phyloP scores from a whole-genome alignment of 2,888 invertebrate species.

The Cerceris rybyensis region DNA sequence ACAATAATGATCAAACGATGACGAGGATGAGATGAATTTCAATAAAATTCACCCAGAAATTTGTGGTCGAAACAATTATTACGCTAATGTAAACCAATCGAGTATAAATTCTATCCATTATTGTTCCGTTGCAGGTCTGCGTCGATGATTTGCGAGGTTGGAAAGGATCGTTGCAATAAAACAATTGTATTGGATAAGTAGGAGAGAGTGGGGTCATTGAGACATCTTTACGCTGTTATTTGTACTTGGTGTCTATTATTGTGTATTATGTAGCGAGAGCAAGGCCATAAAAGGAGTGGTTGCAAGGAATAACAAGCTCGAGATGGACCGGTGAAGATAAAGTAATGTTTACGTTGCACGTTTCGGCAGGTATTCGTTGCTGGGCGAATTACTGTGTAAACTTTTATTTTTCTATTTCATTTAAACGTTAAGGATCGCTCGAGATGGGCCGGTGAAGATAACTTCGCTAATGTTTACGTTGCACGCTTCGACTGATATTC shows the following conservation, averaged over 20 bases:
- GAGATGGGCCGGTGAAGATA: background rate
- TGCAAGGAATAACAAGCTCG: constrained; percentile 6
- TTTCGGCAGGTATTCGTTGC: background rate
- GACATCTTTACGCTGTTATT: background rate
- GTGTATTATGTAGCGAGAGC: constrained; percentile 24
- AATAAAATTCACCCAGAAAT: constrained; percentile 30
- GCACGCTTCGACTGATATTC: background rate
- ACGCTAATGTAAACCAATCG: constrained; percentile 20
- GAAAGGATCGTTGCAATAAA: background rate
- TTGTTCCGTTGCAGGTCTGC: too few species aligned
- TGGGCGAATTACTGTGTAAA: background rate
- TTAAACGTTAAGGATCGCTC: background rate
- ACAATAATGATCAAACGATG: constrained; percentile 26
- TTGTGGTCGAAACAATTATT: constrained; percentile 30
- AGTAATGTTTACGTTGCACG: background rate
- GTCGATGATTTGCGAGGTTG: too few species aligned
- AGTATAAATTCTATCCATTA: too few species aligned
- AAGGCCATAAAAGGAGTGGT: constrained; percentile 10
- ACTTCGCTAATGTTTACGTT: background rate
- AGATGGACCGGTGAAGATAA: background rate
- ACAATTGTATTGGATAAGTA: background rate
- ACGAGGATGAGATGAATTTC: constrained; percentile 25
- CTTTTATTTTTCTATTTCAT: background rate
- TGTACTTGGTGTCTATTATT: background rate
- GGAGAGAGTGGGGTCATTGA: background rate